phyloP scores from a whole-genome alignment of 2,113 vertebrate species.

The Pycnonotus jocosus region DNA sequence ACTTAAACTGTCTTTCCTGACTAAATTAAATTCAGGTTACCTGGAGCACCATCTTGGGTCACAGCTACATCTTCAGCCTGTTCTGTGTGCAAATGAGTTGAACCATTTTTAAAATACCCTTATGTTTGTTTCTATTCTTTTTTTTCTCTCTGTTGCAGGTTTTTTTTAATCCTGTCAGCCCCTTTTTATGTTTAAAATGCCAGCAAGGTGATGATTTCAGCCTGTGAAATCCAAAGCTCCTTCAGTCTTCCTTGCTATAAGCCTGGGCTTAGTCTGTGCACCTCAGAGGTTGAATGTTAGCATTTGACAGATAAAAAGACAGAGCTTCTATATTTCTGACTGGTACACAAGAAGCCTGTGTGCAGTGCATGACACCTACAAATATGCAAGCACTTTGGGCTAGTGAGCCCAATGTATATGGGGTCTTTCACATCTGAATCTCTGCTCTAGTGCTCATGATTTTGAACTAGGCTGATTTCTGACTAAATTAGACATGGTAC shows the following conservation, averaged over 20 bases:
- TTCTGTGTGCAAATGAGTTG: not conserved
- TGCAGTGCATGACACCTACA: not conserved
- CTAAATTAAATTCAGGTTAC: not conserved
- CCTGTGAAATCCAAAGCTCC: not conserved
- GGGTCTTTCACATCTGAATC: not conserved
- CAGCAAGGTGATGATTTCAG: not conserved
- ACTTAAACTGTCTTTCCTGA: not conserved
- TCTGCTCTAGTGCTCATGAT: not conserved
- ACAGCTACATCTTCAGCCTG: not conserved
- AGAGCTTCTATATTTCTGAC: not conserved
- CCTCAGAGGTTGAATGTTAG: not conserved
- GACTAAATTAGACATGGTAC: too few relatives aligned
- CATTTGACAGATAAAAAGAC: not conserved
- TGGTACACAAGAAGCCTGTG: not conserved
- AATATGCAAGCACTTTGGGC: not conserved
- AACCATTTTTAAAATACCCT: not conserved
- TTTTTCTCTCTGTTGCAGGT: not conserved
- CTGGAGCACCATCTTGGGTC: not conserved
- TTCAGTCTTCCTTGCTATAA: not conserved
- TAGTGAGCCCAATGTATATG: accelerated
- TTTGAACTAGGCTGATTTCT: not conserved
- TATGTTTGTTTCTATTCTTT: not conserved
- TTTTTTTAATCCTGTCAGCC: not conserved
- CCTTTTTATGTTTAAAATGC: not conserved
- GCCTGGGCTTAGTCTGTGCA: accelerated